Evolutionary conservation across 2,888 invertebrate genomes (phyloP).

Genomic region (Papilio gigon): DNA sequence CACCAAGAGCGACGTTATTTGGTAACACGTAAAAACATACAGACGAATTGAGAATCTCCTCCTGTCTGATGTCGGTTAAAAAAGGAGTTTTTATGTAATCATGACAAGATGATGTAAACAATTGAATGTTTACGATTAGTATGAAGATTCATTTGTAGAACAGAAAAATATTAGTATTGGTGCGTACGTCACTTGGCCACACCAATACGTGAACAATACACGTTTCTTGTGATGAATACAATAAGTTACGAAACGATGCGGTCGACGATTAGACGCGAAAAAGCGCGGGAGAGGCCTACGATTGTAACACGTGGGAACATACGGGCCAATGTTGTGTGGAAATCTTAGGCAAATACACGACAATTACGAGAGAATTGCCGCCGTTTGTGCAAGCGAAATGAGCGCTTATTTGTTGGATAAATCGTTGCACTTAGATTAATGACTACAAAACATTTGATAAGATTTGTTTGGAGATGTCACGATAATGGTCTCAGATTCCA

Average conservation of each 20-base stretch:
- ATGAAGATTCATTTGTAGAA: not conserved
- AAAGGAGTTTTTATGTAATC: not conserved
- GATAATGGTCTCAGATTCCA: conserved; percentile 1
- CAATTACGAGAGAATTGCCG: conserved; percentile 38
- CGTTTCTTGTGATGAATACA: conserved; percentile 57
- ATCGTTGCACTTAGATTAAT: conserved; percentile 28
- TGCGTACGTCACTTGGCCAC: conserved; percentile 1
- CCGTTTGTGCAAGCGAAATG: conserved; percentile 42
- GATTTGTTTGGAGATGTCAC: not conserved
- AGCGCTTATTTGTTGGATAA: conserved; percentile 34
- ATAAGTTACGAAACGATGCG: conserved; percentile 69
- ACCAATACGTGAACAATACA: conserved; percentile 57
- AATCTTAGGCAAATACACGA: conserved; percentile 44
- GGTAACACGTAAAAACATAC: too few relatives aligned
- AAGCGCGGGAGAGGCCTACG: conserved; percentile 51
- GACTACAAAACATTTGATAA: conserved; percentile 38
- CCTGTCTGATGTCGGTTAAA: not conserved
- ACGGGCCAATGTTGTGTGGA: conserved; percentile 46
- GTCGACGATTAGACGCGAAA: conserved; percentile 72
- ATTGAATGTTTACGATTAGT: too few relatives aligned
- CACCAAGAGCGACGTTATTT: too few relatives aligned
- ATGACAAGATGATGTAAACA: too few relatives aligned
- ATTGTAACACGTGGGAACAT: conserved; percentile 70
- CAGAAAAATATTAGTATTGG: not conserved
- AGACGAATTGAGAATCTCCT: too few relatives aligned